phyloP scores from a whole-genome alignment of 2,888 invertebrate species.

The Caenorhabditis angaria region DNA sequence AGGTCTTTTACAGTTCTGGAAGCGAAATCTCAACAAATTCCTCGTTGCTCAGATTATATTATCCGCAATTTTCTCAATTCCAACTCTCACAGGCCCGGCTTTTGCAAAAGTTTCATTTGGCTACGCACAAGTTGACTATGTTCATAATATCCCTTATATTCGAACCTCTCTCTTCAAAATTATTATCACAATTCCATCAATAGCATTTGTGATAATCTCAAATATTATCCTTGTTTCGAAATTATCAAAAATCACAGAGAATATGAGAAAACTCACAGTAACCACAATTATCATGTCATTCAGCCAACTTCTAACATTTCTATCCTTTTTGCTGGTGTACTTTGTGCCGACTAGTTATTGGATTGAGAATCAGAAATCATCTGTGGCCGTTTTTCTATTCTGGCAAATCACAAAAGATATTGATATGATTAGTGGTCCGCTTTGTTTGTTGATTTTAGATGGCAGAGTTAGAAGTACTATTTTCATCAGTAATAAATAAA shows the following conservation, averaged over 20 bases:
- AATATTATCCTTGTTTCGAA: background rate
- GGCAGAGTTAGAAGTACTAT: no score
- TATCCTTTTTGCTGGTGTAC: no score
- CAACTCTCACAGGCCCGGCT: background rate
- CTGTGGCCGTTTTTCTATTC: no score
- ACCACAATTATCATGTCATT: background rate
- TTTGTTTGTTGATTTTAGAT: no score
- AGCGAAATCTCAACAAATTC: background rate
- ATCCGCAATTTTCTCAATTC: background rate
- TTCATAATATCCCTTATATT: background rate
- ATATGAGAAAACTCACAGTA: background rate
- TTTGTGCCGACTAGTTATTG: no score
- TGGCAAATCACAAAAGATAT: no score
- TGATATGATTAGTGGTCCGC: no score
- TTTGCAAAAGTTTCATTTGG: background rate
- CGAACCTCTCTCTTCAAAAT: background rate
- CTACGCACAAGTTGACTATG: background rate
- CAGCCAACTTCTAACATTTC: background rate
- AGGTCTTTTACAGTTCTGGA: background rate
- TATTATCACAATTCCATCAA: background rate
- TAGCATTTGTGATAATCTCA: background rate
- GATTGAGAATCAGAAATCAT: no score
- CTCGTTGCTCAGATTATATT: background rate
- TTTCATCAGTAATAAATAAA: no score
- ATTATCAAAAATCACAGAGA: background rate